Conservation (phyloP, 2,888 invertebrate genomes). For the Patella ulyssiponensis region DNA sequence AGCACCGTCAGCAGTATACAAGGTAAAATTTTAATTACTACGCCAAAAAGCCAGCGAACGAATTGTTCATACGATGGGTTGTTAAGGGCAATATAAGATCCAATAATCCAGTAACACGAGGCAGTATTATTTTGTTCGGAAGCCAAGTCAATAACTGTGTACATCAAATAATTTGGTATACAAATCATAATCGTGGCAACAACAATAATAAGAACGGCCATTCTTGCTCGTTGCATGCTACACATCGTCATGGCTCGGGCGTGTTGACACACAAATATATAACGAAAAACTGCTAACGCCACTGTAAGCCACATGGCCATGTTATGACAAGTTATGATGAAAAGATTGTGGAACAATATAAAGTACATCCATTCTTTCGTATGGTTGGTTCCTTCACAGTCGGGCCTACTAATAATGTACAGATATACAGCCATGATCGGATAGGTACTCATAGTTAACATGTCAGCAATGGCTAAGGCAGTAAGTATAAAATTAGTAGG, state of each 20-base stretch:
- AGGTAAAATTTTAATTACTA: conserved; percentile 91
- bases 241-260: conserved; percentile 65
- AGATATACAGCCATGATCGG: conserved; percentile 76
- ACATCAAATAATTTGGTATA: conserved; percentile 68
- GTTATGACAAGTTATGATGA: conserved; percentile 78
- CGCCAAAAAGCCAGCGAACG: conserved; percentile 93
- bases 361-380: conserved; percentile 68
- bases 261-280: conserved; percentile 74
- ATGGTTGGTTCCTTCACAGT: conserved; percentile 44
- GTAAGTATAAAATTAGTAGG: conserved; percentile 94
- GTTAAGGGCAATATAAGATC: conserved; percentile 48
- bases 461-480: conserved; percentile 87
- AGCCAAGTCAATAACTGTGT: conserved; percentile 46
- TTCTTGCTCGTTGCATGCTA: conserved; percentile 63
- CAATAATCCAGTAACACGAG: conserved; percentile 59
- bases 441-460: conserved; percentile 91
- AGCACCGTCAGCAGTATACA: conserved; percentile 86
- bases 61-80: conserved; percentile 71
- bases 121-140: background rate
- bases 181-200: conserved; percentile 63
- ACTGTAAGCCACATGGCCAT: conserved; percentile 95
- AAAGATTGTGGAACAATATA: conserved; percentile 64
- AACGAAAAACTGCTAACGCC: conserved; percentile 93
- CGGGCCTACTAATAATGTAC: conserved; percentile 55
- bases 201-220: conserved; percentile 62